A percentile compares a stretch with the other conserved stretches of the same genome.
Conservation (phyloP, 2,888 invertebrate species). For the Teinopalpus imperialis region DNA sequence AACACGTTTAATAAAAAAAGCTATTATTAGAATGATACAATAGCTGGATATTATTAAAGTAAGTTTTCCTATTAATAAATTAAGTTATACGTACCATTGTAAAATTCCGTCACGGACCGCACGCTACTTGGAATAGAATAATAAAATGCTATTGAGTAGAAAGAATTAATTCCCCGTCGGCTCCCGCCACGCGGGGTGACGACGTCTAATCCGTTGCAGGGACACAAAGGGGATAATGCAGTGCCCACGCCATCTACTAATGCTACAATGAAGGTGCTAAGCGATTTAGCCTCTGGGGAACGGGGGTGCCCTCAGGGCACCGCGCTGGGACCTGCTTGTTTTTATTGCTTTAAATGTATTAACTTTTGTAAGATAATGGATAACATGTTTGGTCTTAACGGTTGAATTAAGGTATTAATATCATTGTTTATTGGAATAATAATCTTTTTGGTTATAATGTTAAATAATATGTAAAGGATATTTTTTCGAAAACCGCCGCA, state of each 20-base stretch:
- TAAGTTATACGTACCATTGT: too few species aligned
- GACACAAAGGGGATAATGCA: slow-evolving; percentile 38
- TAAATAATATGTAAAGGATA: too few species aligned
- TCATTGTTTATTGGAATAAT: too few species aligned
- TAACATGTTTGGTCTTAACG: background rate
- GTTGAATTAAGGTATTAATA: too few species aligned
- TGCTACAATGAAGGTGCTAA: slow-evolving; percentile 35
- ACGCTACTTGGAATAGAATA: slow-evolving; percentile 13
- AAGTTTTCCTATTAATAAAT: too few species aligned
- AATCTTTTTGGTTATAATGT: too few species aligned
- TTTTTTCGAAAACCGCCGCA: too few species aligned
- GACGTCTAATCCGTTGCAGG: slow-evolving; percentile 35
- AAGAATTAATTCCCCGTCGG: slow-evolving; percentile 18
- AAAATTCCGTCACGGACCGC: background rate
- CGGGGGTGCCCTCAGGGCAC: slow-evolving; percentile 30
- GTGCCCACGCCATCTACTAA: slow-evolving; percentile 29
- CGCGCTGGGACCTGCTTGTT: slow-evolving; percentile 14
- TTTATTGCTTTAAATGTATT: slow-evolving; percentile 24
- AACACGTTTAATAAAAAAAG: too few species aligned
- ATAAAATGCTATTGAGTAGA: slow-evolving; percentile 23
- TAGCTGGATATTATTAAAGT: too few species aligned
- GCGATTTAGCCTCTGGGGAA: slow-evolving; percentile 33
- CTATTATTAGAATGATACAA: too few species aligned
- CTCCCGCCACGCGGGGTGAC: slow-evolving; percentile 22
- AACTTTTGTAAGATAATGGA: slow-evolving; percentile 6